These are phyloP conservation scores for Rhyacichthys aspro DNA, from an alignment of 2,797 vertebrate genomes.

Conservation along the genomic window DNA sequence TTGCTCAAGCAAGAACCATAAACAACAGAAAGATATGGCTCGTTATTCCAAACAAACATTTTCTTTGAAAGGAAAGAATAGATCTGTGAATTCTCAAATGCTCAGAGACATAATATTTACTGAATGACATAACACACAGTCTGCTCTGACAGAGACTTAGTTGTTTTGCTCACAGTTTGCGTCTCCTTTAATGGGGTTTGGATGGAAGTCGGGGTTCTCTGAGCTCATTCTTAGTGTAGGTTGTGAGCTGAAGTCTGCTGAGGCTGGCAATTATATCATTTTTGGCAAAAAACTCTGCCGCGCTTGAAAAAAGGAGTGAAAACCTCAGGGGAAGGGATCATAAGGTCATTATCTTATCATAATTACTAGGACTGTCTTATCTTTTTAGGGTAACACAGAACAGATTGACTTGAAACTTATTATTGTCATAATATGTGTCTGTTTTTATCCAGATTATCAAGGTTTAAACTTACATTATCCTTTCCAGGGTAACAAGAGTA, in stretches of 20 bases:
- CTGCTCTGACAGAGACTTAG: conserved; percentile 35
- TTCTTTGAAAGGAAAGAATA: conserved; percentile 16
- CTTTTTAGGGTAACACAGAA: too few species aligned
- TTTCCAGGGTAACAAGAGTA: too few species aligned
- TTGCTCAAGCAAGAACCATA: conserved; percentile 42
- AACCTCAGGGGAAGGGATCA: conserved; percentile 1
- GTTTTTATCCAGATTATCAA: too few species aligned
- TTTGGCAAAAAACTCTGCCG: conserved; percentile 27
- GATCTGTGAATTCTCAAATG: conserved; percentile 43
- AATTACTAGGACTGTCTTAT: conserved; percentile 14
- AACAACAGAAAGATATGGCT: conserved; percentile 32
- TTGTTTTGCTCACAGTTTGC: too few species aligned
- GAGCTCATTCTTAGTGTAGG: conserved; percentile 52
- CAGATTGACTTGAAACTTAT: too few species aligned
- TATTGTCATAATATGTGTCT: too few species aligned
- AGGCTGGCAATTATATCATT: conserved; percentile 46
- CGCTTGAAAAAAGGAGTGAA: conserved; percentile 12
- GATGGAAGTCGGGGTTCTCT: conserved; percentile 30
- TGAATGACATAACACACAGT: conserved; percentile 45
- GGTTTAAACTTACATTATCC: too few species aligned
- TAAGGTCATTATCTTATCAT: conserved; percentile 10
- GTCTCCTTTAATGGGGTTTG: conserved; percentile 39
- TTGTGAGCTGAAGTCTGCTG: conserved; percentile 34
- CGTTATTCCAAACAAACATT: conserved; percentile 27
- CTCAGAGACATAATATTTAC: conserved; percentile 70